Base-by-base conservation (phyloP, 2,113 vertebrate genomes). In the Pagrus major region DNA sequence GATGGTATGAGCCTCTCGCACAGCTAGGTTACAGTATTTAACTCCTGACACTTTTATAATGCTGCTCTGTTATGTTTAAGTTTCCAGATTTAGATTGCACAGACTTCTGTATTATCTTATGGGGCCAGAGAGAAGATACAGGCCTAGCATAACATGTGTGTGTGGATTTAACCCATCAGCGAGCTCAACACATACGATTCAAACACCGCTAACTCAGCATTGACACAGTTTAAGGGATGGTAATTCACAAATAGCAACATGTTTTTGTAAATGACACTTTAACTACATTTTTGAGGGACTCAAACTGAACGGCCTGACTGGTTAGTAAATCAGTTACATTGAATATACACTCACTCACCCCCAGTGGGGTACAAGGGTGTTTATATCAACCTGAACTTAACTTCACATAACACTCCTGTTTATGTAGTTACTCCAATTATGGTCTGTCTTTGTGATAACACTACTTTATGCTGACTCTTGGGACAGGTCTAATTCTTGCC, bases 81-180 rank as follows among this genome's bases (percentile, higher is more conserved):
- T 78, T 55, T 73, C 71, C 82, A 80, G 56, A 75, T 87, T 88
- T 86, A 82, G 70, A 67, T 83, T 78, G 47, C 56, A 60, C 21
- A 52, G 20, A 80, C 39, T 69, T 52, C 29, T 69, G 37, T 70
- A 27, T 81, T 89, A 69, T 79, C 63, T 39, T 78, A 51, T 49
- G 73, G 66, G 69, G 72, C 37, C 42, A 60, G 27, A 46, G 64
- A 61, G 23, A 64, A 83, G 69, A 88, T 70, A 35, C 29, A 54
- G 52, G 20, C 27, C 6, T 52, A 14, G 9, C 10, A 46, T 47
- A 52, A 70, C 35, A 1, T 14, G 41, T 49, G 33, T 42, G 51
- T 80, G 52, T 77, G 71, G 31, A 71, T 76, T 78, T 80, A 55
- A 76, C 73, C 63, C 55, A 52, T 41, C 33, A 18, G 44, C 3